A percentile compares a stretch with the other conserved stretches of the same genome.
Conservation (phyloP, 1,140 invertebrate genomes). For the Bemisia tabaci region DNA sequence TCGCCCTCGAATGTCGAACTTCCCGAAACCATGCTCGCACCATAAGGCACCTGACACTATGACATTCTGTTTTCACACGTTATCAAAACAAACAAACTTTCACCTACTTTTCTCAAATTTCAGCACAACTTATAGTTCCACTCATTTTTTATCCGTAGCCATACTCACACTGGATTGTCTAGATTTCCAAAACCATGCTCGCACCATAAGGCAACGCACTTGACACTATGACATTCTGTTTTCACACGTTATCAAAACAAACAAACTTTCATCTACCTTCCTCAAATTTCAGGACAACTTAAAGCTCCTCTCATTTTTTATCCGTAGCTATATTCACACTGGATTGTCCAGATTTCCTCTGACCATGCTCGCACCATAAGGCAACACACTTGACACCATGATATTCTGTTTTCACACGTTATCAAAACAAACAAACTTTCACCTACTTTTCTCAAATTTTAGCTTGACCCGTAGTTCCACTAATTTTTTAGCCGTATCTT, state of each 20-base stretch:
- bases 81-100: neutral
- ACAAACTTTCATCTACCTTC: neutral
- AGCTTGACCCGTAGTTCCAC: too few relatives aligned
- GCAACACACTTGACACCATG: neutral
- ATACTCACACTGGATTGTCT: neutral
- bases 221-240: neutral
- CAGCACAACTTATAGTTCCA: too few relatives aligned
- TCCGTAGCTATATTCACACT: neutral
- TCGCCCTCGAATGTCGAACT: neutral
- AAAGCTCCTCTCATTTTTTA: neutral
- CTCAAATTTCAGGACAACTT: too few relatives aligned
- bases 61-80: neutral
- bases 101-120: neutral
- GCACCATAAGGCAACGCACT: neutral
- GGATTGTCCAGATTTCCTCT: neutral
- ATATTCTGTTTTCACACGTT: neutral
- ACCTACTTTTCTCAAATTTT: neutral
- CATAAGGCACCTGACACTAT: neutral
- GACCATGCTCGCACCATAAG: neutral
- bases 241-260: neutral
- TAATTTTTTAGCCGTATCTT: neutral
- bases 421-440: neutral
- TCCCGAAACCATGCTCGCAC: neutral
- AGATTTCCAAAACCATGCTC: neutral
- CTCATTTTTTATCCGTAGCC: neutral